Evolutionary conservation across 2,888 invertebrate genomes (phyloP), one percentile per base, ranked within the genome.

Genomic region (Drosophila colorata): DNA sequence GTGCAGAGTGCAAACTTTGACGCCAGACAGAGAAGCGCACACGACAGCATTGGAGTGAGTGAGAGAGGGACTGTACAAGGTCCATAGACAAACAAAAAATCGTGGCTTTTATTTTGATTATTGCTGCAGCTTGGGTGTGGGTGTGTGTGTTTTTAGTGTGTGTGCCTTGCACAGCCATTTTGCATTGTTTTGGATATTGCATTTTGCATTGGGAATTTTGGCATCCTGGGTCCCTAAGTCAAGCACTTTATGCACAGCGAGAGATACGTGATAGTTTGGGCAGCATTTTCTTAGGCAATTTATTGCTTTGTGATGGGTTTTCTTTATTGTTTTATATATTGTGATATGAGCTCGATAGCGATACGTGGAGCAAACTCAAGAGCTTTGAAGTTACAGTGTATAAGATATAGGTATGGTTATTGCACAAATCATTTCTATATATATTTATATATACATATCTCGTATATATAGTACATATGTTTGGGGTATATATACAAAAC

Each of bases 321-420:
- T 2, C 41, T 35, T 41, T 52, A 11, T 33, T 20, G 40, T 55
- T 71, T 25, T 74, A 4, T 13, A 13, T 33, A 33, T 73, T 74
- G 48, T 66, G 87, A 74, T 55, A 44, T 65, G 56, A 76, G 85
- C 87, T 86, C 87, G 89, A 83, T 88, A 88, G 90, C 90, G 90
- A 87, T 83, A 88, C 89, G 90, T 90, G 91, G 89, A 88, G 90
- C 84, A 85, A 90, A 89, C 90, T 80, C 84, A 87, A 80, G 71
- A 81, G 89, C 76, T 90, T 81, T 77, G 70, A 75, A 84, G 88
- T 90, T 90, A 88, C 89, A 90, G 90, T 87, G 90, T 87, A 87
- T 79, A 78, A 74, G 69, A 64, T 74, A 74, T 68, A 66, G 73
- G 69, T 57, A 69, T 69, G 70, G 31, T 51, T 64, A 67, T 70